These are phyloP conservation scores for Micrasema longulum DNA, from an alignment of 1,140 invertebrate genomes.

Conservation along the genomic window DNA sequence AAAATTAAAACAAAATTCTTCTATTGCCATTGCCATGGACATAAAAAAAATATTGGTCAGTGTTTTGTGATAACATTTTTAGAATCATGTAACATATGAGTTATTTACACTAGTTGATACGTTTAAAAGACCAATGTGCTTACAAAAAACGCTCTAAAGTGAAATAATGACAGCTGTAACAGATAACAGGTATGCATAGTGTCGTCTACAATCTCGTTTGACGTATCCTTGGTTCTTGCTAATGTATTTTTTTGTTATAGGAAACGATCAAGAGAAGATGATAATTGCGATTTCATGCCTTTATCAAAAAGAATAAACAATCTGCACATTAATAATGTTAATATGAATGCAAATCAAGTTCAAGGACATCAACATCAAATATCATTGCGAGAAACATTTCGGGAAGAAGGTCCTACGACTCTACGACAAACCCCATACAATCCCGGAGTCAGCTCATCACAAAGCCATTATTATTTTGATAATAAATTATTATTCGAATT, in stretches of 20 bases:
- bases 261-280: constrained; percentile 77
- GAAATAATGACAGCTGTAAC: constrained; percentile 42
- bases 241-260: constrained; percentile 60
- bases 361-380: constrained; percentile 46
- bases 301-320: constrained; percentile 83
- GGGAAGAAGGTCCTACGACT: constrained; percentile 56
- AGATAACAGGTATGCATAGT: constrained; percentile 40
- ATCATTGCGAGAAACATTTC: constrained; percentile 40
- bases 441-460: constrained; percentile 62
- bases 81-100: constrained; percentile 9
- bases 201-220: neutral
- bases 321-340: constrained; percentile 75
- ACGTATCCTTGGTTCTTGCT: constrained; percentile 7
- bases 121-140: constrained; percentile 12
- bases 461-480: constrained; percentile 66
- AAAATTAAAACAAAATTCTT: neutral
- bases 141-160: constrained; percentile 9
- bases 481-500: constrained; percentile 68
- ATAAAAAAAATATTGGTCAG: constrained; percentile 14
- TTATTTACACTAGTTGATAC: neutral
- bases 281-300: constrained; percentile 80
- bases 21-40: neutral
- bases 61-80: constrained; percentile 26
- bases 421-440: constrained; percentile 64
- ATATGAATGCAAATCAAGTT: constrained; percentile 41